Conservation (phyloP, 1,140 invertebrate species). For the Tetraneura akinire region DNA sequence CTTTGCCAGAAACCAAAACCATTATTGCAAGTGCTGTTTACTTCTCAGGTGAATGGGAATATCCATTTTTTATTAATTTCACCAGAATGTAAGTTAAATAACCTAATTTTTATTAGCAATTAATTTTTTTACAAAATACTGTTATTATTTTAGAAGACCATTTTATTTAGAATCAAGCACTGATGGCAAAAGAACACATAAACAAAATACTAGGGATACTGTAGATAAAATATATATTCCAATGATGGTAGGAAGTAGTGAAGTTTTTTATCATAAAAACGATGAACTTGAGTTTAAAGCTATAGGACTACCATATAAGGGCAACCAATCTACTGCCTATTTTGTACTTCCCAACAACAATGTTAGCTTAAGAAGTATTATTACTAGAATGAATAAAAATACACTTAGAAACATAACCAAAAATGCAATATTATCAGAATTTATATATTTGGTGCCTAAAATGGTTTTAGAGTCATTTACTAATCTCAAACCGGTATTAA, state of each 20-base stretch:
- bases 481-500: slow-evolving; percentile 62
- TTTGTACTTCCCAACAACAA: slow-evolving; percentile 66
- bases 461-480: slow-evolving; percentile 67
- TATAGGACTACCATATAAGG: slow-evolving; percentile 73
- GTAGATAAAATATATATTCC: slow-evolving; percentile 64
- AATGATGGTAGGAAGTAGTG: slow-evolving; percentile 68
- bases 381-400: slow-evolving; percentile 59
- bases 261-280: slow-evolving; percentile 65
- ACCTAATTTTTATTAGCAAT: neutral
- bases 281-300: slow-evolving; percentile 64
- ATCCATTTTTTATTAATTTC: slow-evolving; percentile 64
- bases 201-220: slow-evolving; percentile 57
- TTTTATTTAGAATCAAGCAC: slow-evolving; percentile 59
- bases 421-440: slow-evolving; percentile 57
- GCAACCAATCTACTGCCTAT: slow-evolving; percentile 68
- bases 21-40: slow-evolving; percentile 76
- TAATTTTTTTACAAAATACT: neutral
- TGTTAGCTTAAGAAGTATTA: slow-evolving; percentile 58
- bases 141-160: slow-evolving; percentile 58
- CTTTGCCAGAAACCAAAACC: slow-evolving; percentile 63
- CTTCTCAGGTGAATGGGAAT: slow-evolving; percentile 76
- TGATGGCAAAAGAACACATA: slow-evolving; percentile 57
- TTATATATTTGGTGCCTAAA: slow-evolving; percentile 67
- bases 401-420: slow-evolving; percentile 63
- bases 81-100: slow-evolving; percentile 63